phyloP scores from a whole-genome alignment of 2,888 invertebrate species.

The Piscicola geometra region DNA sequence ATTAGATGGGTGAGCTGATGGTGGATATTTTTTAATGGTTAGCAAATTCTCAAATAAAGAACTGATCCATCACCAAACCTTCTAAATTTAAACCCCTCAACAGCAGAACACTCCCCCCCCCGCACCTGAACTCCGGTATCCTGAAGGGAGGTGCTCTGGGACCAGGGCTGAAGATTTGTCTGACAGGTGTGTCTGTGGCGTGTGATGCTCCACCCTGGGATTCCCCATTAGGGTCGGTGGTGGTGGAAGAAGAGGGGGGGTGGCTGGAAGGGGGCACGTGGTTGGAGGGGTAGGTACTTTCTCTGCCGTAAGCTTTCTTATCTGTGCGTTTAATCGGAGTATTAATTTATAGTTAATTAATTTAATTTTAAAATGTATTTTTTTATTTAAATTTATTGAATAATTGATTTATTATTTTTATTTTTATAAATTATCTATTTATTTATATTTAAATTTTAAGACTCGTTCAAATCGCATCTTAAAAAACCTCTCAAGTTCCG shows the following conservation, averaged over 20 bases:
- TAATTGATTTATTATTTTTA: too few relatives aligned
- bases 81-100: neutral
- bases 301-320: neutral
- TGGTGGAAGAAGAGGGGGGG: neutral
- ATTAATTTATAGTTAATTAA: too few relatives aligned
- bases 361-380: too few relatives aligned
- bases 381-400: too few relatives aligned
- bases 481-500: too few relatives aligned
- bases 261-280: too few relatives aligned
- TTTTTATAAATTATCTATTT: too few relatives aligned
- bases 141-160: slow-evolving; percentile 68
- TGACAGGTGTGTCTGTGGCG: slow-evolving; percentile 74
- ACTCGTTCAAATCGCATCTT: too few relatives aligned
- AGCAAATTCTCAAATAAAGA: too few relatives aligned
- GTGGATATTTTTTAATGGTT: neutral
- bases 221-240: neutral
- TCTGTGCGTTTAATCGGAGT: neutral
- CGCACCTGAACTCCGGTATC: slow-evolving; percentile 83
- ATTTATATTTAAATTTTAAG: too few relatives aligned
- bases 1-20: neutral
- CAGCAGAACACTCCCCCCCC: too few relatives aligned
- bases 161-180: slow-evolving; percentile 53
- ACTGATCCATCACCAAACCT: neutral
- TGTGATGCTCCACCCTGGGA: too few relatives aligned
- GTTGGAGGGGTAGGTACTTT: neutral